Evolutionary conservation across 2,797 vertebrate species (phyloP).

Genomic region (Melanogrammus aeglefinus): DNA sequence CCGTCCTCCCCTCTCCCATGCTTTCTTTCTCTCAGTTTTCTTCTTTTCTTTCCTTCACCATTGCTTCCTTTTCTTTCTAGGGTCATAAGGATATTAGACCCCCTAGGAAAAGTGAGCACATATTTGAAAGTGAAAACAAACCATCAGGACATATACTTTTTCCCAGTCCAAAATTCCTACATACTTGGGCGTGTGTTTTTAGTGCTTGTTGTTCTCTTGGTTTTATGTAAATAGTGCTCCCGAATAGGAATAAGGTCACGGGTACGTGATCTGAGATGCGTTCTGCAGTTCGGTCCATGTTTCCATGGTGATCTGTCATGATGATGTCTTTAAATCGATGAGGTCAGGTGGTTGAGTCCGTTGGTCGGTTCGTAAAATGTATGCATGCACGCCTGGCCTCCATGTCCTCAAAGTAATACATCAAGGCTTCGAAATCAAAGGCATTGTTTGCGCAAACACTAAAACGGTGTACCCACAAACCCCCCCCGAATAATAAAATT

Average conservation of each 20-base stretch:
- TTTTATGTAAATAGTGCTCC: not conserved
- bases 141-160: not conserved
- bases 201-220: conserved; percentile 1
- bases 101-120: not conserved
- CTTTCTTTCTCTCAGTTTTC: conserved; percentile 18
- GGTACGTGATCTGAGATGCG: too few species aligned
- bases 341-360: not conserved
- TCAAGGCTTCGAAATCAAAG: not conserved
- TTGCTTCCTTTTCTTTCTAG: not conserved
- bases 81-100: not conserved
- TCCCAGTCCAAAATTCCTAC: not conserved
- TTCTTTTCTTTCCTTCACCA: not conserved
- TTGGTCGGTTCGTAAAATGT: not conserved
- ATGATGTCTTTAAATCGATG: not conserved
- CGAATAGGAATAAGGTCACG: too few species aligned
- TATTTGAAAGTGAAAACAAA: not conserved
- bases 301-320: not conserved
- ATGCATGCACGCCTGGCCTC: not conserved
- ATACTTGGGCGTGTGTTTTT: not conserved
- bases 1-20: conserved; percentile 14
- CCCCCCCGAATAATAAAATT: conserved; percentile 42
- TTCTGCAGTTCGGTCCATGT: too few species aligned
- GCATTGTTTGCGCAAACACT: conserved; percentile 27
- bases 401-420: not conserved
- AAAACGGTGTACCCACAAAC: conserved; percentile 46